Base-by-base conservation (phyloP, 1,140 invertebrate genomes). In the Achatina immaculata region DNA sequence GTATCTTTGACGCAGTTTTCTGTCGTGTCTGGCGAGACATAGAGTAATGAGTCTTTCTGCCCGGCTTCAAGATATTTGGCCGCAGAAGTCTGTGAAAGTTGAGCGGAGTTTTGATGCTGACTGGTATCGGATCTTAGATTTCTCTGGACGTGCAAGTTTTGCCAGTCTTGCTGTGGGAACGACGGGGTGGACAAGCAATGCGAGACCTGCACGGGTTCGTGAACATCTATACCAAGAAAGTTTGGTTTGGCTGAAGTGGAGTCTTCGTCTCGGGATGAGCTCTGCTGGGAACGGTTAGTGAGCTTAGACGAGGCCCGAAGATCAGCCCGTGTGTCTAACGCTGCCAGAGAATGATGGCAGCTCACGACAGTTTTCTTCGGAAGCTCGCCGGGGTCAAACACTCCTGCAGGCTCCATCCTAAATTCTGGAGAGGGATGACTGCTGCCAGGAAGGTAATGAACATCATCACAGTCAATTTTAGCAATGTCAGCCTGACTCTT, bases 401-500 rank as follows among this genome's bases (percentile, higher is more conserved):
- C 1, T 7, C 7, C 48, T 9, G 48, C 21, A 2, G 7, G 7
- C 45, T 62, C 16, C 11, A 4, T 34, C 28, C 28, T 62, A 31
- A 16, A 31, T 6, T 9, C 3, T 28, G n/a, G 28, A 62, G 58
- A 62, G 4, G 16, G 6, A 62, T 62, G 58, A 4, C 7, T 28
- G 58, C 21, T 62, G 21, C 6, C 58, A 31, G 58, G 21, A 28
- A 62, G 31, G 48, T 14, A 28, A 4, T 62, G n/a, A 62, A 62
- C 16, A 62, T 62, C 58, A 62, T 62, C 58, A 34, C 58, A 62
- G n/a, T 62, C n/a, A 62, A 62, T 62, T 34, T 62, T 62, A n/a
- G 31, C 58, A 28, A 62, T 34, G 6, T 62, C 28, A 62, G 28
- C 58, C 1, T 4, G 9, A 9, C 31, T 16, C n/a, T 16, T 62